These are phyloP conservation scores for Drosophila pseudoananassae DNA, from an alignment of 1,140 invertebrate species.

Conservation along the genomic window DNA sequence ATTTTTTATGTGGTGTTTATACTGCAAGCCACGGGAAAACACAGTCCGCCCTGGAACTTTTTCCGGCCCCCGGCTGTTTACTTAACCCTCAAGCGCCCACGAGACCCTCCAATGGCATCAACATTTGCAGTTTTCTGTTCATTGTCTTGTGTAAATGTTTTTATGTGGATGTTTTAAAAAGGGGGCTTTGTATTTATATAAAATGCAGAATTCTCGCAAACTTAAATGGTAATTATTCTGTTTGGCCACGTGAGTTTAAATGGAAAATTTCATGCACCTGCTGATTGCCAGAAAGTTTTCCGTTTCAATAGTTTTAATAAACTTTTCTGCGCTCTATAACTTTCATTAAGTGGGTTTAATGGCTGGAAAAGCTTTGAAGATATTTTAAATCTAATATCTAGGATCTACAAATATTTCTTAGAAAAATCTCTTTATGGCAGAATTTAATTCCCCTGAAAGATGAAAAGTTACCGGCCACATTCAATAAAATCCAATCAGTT, in stretches of 20 bases:
- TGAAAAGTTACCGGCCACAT: not conserved
- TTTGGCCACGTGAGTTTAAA: not conserved
- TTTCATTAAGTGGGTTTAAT: no score
- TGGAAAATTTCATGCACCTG: not conserved
- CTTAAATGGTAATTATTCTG: conserved; percentile 4
- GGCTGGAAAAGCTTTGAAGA: not conserved
- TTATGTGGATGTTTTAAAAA: not conserved
- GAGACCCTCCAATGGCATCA: not conserved
- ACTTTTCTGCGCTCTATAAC: not conserved
- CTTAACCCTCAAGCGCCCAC: not conserved
- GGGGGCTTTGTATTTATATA: not conserved
- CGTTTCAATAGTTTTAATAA: no score
- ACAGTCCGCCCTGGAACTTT: not conserved
- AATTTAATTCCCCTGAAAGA: conserved; percentile 7
- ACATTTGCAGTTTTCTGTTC: not conserved
- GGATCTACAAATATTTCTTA: not conserved
- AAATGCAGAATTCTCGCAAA: not conserved
- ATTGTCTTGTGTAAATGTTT: not conserved
- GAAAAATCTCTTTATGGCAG: not conserved
- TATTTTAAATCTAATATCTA: not conserved
- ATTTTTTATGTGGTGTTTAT: conserved; percentile 9
- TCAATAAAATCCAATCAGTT: conserved; percentile 1
- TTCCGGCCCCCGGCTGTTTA: not conserved
- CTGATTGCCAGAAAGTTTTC: not conserved
- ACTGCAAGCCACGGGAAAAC: not conserved